Base-by-base conservation (phyloP, 2,797 vertebrate species). In the Chelidonichthys spinosus region DNA sequence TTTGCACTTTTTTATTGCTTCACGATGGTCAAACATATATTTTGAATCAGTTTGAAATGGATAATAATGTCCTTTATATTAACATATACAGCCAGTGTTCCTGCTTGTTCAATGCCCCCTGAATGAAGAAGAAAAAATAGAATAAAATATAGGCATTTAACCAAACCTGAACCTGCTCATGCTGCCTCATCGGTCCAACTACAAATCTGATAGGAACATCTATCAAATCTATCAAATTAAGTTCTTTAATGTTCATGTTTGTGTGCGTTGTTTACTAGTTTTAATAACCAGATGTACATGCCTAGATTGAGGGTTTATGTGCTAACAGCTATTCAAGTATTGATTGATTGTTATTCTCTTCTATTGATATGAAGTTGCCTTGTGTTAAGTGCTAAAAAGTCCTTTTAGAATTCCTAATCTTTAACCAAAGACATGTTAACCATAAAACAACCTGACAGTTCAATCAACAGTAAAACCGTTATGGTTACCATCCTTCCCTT, bases 401-500 rank as follows among this genome's bases (percentile, higher is more conserved):
- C 13, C 4, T 15, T 56, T 36, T 46, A 6, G 18, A 15, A 36
- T 46, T 13, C 1, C 33, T 3, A 53, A 11, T 10, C 17, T 55
- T 65, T 17, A 64, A 64, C 50, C 43, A 6, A 35, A 35, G 1
- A 6, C n/a, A n/a, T 14, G 4, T 35, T 17, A 52, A 15, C 4
- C 44, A 14, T 15, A 17, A 46, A 46, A 46, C 37, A 53, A 14
- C 47, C 17, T 35, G 3, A 52, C 40, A 60, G 18, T 59, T 49
- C 40, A 59, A 61, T 42, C 7, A 36, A 63, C 6, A 25, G 4
- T 37, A 25, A 71, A 39, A 0, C n/a, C 43, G 5, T 25, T 6
- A 15, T 4, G 0, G 6, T 62, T 37, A 25, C 49, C n/a, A 13
- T 42, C 17, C 32, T 61, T 14, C 15, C 0, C 0, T 35, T 5